phyloP scores from a whole-genome alignment of 2,113 vertebrate genomes.

The Panthera uncia region DNA sequence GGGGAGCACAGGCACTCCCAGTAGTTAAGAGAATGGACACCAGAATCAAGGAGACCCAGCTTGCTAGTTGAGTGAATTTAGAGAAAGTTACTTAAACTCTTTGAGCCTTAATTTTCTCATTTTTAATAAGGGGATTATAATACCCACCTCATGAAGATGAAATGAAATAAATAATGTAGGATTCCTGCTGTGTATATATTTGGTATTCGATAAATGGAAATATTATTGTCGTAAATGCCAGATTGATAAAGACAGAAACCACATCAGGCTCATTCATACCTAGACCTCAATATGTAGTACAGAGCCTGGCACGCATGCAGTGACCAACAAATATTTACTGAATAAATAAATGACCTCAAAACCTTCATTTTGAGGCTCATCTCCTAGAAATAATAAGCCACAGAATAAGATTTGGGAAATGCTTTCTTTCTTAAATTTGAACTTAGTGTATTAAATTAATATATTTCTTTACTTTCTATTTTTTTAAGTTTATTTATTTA shows the following conservation, averaged over 20 bases:
- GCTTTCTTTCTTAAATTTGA: background rate
- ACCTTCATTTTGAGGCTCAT: background rate
- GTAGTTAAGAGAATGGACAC: background rate
- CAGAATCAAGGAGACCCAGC: background rate
- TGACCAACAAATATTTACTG: background rate
- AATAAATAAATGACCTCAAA: slow-evolving; percentile 2
- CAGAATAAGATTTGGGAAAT: background rate
- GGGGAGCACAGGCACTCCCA: background rate
- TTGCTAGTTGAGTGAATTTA: background rate
- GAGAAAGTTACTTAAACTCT: slow-evolving; percentile 14
- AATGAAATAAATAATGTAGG: background rate
- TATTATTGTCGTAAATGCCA: background rate
- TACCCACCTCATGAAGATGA: background rate
- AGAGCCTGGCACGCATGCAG: background rate
- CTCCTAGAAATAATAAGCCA: background rate
- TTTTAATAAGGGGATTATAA: slow-evolving; percentile 6
- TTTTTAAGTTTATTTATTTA: background rate
- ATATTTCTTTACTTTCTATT: background rate
- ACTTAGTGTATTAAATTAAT: background rate
- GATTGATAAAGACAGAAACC: background rate
- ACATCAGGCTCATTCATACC: background rate
- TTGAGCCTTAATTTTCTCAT: background rate
- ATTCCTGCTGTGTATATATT: background rate
- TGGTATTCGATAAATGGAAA: background rate
- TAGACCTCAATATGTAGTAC: background rate